phyloP scores from a whole-genome alignment of 2,888 invertebrate species.

The Lochmaea crataegi region DNA sequence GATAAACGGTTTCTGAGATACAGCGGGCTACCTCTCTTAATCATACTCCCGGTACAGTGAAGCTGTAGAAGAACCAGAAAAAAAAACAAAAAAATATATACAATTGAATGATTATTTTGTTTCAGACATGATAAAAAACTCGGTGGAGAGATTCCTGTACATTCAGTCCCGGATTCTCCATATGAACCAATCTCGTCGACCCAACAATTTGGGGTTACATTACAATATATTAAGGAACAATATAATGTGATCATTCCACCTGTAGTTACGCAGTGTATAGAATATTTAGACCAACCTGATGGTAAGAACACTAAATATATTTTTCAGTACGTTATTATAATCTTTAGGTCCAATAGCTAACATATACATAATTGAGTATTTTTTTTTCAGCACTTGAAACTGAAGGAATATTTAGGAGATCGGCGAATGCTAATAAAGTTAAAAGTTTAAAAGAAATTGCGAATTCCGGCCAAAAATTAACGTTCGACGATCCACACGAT shows the following conservation, averaged over 20 bases:
- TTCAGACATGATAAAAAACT: slow-evolving; percentile 82
- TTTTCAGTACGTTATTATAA: neutral
- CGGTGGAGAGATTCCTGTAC: slow-evolving; percentile 61
- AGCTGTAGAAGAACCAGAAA: too few species aligned
- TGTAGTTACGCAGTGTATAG: slow-evolving; percentile 90
- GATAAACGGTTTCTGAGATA: too few species aligned
- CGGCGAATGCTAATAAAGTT: slow-evolving; percentile 85
- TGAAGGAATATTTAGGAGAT: slow-evolving; percentile 96
- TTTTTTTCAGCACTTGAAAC: slow-evolving; percentile 82
- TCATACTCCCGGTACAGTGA: too few species aligned
- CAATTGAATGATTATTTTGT: neutral
- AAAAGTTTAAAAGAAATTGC: slow-evolving; percentile 87
- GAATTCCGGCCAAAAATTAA: slow-evolving; percentile 85
- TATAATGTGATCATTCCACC: slow-evolving; percentile 91
- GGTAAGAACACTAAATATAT: slow-evolving; percentile 68
- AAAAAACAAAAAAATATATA: too few species aligned
- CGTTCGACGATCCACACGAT: slow-evolving; percentile 88
- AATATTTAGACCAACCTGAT: slow-evolving; percentile 89
- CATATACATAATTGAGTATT: neutral
- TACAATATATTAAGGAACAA: slow-evolving; percentile 91
- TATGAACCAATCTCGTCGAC: slow-evolving; percentile 67
- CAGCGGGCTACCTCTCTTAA: too few species aligned
- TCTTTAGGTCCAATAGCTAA: neutral
- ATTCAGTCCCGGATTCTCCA: slow-evolving; percentile 43
- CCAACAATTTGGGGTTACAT: slow-evolving; percentile 95